Evolutionary conservation across 2,888 invertebrate genomes (phyloP).

Genomic region (Alloplasta piceator): DNA sequence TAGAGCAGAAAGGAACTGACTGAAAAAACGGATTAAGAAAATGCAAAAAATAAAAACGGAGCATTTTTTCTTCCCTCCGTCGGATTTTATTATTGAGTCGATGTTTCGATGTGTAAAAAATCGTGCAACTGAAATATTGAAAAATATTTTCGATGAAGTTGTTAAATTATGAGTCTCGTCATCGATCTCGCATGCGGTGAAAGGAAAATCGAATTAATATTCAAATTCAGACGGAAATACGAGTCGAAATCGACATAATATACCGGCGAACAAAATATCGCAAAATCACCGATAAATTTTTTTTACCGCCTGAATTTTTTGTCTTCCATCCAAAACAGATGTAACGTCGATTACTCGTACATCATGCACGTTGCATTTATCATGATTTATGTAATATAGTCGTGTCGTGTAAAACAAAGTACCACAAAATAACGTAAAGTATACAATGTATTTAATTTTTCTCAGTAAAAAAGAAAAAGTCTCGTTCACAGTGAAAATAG

Average conservation of each 20-base stretch:
- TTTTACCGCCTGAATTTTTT: not conserved
- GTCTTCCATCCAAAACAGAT: not conserved
- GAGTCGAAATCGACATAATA: not conserved
- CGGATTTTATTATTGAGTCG: no score
- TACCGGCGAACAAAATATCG: not conserved
- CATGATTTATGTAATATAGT: not conserved
- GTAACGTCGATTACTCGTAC: not conserved
- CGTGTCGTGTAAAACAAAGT: not conserved
- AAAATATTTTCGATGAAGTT: no score
- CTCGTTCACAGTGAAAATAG: no score
- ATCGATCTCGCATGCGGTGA: constrained; percentile 8
- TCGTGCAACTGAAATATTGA: no score
- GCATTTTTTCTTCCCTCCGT: no score
- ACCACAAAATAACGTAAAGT: not conserved
- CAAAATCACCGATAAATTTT: not conserved
- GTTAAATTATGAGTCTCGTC: constrained; percentile 7
- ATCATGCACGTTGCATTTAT: constrained; percentile 13
- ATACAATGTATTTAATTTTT: not conserved
- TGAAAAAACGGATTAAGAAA: no score
- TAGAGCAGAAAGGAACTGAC: no score
- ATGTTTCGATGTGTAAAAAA: no score
- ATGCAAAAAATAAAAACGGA: no score
- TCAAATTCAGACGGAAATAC: not conserved
- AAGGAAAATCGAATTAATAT: not conserved
- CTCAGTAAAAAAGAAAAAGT: not conserved